Percentiles rank a stretch among this genome's conserved stretches.
Evolutionary conservation across 2,797 vertebrate genomes (phyloP).

Genomic region (Fratercula arctica): DNA sequence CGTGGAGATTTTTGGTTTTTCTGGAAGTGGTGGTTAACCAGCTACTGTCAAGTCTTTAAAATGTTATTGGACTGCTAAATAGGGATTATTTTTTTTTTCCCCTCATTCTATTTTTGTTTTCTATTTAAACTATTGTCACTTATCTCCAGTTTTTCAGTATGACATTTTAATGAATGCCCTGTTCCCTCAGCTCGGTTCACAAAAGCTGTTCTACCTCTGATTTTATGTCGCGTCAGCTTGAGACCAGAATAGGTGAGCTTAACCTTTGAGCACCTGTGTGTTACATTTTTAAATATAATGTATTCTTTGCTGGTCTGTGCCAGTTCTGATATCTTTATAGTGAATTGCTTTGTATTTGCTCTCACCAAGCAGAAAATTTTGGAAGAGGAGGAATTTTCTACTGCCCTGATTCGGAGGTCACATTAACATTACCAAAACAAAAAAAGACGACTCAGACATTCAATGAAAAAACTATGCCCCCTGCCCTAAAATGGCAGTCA

Average conservation of each 20-base stretch:
- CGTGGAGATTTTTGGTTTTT: not conserved
- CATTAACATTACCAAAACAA: not conserved
- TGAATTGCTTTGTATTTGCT: not conserved
- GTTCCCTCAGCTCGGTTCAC: not conserved
- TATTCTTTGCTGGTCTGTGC: not conserved
- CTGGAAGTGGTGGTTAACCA: not conserved
- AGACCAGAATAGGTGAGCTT: constrained; percentile 34
- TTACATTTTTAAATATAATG: not conserved
- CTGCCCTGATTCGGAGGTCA: not conserved
- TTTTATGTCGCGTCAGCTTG: constrained; percentile 24
- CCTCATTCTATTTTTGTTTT: not conserved
- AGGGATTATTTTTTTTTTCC: not conserved
- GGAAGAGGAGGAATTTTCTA: not conserved
- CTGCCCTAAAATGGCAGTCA: not conserved
- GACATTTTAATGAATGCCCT: constrained; percentile 35
- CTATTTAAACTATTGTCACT: not conserved
- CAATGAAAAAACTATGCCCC: not conserved
- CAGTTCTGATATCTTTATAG: not conserved
- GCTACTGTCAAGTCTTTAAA: not conserved
- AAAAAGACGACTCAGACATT: not conserved
- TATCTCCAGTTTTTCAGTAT: constrained; percentile 1
- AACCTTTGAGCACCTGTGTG: not conserved
- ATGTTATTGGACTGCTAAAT: not conserved
- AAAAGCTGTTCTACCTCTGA: constrained; percentile 30
- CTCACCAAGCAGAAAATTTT: not conserved